Percentiles rank a stretch among this genome's conserved stretches.
These are phyloP conservation scores for Eristalinus aeneus DNA, from an alignment of 2,888 invertebrate genomes.

Conservation along the genomic window DNA sequence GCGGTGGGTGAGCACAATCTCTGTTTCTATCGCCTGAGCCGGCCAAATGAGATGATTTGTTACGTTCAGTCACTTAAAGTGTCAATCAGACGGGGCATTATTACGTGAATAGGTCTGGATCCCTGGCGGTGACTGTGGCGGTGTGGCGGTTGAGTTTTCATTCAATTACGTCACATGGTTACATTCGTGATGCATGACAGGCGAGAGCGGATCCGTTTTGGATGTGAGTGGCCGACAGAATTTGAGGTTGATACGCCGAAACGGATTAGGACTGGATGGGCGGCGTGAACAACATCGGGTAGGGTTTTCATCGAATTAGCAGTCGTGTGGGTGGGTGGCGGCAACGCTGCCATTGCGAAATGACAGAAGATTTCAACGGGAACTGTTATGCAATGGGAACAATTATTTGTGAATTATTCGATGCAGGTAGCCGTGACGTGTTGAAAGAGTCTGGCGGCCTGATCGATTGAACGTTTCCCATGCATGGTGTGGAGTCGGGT, in stretches of 20 bases:
- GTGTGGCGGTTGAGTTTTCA: not conserved
- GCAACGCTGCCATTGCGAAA: slow-evolving; percentile 6
- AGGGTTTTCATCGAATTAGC: not conserved
- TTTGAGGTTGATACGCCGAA: not conserved
- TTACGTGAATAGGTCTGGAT: slow-evolving; percentile 9
- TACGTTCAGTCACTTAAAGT: slow-evolving; percentile 52
- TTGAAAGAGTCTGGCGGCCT: not conserved
- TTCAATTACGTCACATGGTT: slow-evolving; percentile 15
- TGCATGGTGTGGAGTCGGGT: not conserved
- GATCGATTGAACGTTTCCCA: not conserved
- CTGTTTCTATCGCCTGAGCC: slow-evolving; percentile 11
- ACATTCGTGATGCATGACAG: not conserved
- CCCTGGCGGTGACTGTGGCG: not conserved
- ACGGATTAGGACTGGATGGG: not conserved
- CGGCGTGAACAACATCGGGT: not conserved
- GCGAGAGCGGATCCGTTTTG: not conserved
- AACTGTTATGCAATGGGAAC: not conserved
- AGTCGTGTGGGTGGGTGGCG: slow-evolving; percentile 1
- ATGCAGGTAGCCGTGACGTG: not conserved
- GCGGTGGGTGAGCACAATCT: not conserved
- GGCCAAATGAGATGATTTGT: slow-evolving; percentile 45
- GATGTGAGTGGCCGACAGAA: slow-evolving; percentile 7
- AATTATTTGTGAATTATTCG: slow-evolving; percentile 13
- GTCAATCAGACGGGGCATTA: slow-evolving; percentile 45
- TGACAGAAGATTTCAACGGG: not conserved